Evolutionary conservation across 1,140 invertebrate genomes (phyloP).

Genomic region (Heliconius melpomene): DNA sequence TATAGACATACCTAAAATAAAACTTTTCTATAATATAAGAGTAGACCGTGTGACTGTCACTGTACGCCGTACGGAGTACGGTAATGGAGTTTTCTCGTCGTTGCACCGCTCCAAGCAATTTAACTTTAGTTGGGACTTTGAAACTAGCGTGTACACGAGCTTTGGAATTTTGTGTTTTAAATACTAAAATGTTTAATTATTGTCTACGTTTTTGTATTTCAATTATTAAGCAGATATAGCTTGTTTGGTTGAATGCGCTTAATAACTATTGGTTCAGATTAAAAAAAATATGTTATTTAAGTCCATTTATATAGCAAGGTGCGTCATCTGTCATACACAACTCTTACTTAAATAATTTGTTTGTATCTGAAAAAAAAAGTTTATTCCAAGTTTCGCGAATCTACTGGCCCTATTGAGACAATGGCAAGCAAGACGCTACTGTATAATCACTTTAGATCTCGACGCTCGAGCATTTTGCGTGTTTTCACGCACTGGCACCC

Average conservation of each 20-base stretch:
- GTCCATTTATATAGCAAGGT: too few relatives aligned
- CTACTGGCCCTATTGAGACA: conserved; percentile 6
- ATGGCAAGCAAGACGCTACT: not conserved
- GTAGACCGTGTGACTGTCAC: not conserved
- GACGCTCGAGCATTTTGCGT: conserved; percentile 35
- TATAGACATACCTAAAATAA: not conserved
- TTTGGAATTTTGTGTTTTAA: not conserved
- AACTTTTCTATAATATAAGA: not conserved
- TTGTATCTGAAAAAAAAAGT: not conserved
- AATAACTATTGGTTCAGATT: too few relatives aligned
- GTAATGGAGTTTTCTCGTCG: conserved; percentile 51
- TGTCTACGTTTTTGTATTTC: too few relatives aligned
- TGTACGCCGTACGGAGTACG: conserved; percentile 29
- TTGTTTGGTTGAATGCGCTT: too few relatives aligned
- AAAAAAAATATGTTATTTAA: too few relatives aligned
- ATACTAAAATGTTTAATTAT: not conserved
- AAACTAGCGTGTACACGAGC: conserved; percentile 28
- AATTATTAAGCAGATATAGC: too few relatives aligned
- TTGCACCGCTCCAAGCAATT: conserved; percentile 37
- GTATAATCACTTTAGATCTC: conserved; percentile 17
- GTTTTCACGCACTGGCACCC: conserved; percentile 15
- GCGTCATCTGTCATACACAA: too few relatives aligned
- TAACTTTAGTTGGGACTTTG: conserved; percentile 37
- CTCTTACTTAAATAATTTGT: too few relatives aligned
- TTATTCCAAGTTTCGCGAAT: conserved; percentile 3